Percentiles rank a stretch among this genome's conserved stretches.
Evolutionary conservation across 2,888 invertebrate species (phyloP).

Genomic region (Cataglyphis rosenhaueri): DNA sequence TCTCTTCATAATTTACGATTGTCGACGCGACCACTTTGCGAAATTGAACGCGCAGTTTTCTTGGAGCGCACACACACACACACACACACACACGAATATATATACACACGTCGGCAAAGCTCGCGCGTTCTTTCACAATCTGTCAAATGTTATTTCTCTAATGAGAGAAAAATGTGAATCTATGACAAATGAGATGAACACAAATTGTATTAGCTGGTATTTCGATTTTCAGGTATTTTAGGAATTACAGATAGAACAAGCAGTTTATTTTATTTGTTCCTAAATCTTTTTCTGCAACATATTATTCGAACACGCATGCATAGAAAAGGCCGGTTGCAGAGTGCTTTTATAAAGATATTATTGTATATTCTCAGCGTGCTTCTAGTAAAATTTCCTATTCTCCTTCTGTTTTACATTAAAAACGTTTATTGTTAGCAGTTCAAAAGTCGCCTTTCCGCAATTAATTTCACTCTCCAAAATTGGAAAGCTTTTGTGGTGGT

Average conservation of each 20-base stretch:
- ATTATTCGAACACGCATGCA: neutral
- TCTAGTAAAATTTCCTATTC: constrained; percentile 5
- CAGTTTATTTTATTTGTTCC: neutral
- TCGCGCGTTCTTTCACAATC: constrained; percentile 43
- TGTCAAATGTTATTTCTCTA: constrained; percentile 58
- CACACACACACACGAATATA: neutral
- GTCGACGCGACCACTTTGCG: constrained; percentile 72
- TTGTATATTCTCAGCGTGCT: neutral
- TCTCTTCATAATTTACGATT: constrained; percentile 72
- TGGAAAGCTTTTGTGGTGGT: constrained; percentile 29
- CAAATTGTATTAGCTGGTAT: neutral
- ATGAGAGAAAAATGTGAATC: constrained; percentile 29
- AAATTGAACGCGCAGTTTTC: constrained; percentile 77
- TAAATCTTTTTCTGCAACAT: neutral
- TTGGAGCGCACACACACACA: constrained; percentile 21
- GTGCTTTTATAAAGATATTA: constrained; percentile 4
- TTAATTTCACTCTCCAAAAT: constrained; percentile 41
- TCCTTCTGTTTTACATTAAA: constrained; percentile 20
- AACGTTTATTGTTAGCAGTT: constrained; percentile 10
- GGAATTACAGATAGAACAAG: neutral
- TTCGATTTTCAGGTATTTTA: neutral
- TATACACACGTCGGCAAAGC: constrained; percentile 42
- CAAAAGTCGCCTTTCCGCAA: constrained; percentile 17
- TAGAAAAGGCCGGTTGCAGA: neutral
- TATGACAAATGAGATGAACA: neutral